phyloP scores from a whole-genome alignment of 1,140 invertebrate genomes.

The Zaprionus vittiger region DNA sequence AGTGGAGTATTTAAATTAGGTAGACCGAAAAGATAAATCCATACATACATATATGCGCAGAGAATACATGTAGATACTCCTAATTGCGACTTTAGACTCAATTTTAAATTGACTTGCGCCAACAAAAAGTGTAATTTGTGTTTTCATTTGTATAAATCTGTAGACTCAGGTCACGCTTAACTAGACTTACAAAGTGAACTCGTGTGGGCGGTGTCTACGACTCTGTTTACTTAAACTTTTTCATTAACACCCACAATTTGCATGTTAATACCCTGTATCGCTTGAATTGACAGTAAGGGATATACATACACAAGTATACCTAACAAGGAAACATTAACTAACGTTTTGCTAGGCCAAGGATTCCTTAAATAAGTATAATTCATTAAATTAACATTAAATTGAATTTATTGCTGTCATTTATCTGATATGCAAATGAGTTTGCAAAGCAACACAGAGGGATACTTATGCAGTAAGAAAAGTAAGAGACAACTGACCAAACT shows the following conservation, averaged over 20 bases:
- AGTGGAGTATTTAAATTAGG: too few species aligned
- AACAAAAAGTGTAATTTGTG: conserved; percentile 3
- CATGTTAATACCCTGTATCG: background rate
- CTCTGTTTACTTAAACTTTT: conserved; percentile 48
- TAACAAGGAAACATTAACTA: background rate
- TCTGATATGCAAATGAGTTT: background rate
- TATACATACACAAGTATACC: background rate
- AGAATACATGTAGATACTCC: background rate
- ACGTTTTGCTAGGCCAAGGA: background rate
- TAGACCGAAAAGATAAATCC: too few species aligned
- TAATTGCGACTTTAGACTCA: background rate
- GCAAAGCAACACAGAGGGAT: background rate
- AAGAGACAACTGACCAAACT: background rate
- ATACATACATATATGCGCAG: background rate
- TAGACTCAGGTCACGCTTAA: conserved; percentile 20
- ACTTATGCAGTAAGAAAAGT: background rate
- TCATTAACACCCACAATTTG: conserved; percentile 36
- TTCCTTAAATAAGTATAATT: background rate
- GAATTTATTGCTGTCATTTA: background rate
- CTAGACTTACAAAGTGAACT: conserved; percentile 13
- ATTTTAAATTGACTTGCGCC: background rate
- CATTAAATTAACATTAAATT: background rate
- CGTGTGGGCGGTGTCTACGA: conserved; percentile 5
- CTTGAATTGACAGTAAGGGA: background rate
- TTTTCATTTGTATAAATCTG: conserved; percentile 7